phyloP scores from a whole-genome alignment of 2,888 invertebrate genomes.

The Abrostola tripartita region DNA sequence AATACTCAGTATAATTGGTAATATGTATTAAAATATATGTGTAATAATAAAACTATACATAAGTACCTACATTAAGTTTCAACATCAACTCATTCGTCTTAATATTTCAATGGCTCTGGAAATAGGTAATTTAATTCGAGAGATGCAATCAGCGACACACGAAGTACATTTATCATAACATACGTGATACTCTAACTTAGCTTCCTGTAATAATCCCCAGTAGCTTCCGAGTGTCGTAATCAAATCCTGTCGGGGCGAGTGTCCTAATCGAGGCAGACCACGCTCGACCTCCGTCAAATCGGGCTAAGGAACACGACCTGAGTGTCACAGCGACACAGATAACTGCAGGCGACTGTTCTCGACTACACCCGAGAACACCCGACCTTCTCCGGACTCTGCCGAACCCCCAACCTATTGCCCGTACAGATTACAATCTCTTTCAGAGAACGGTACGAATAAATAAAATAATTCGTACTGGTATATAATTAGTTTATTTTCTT shows the following conservation, averaged over 20 bases:
- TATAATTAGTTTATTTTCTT: slow-evolving; percentile 55
- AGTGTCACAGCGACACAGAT: slow-evolving; percentile 72
- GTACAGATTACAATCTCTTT: slow-evolving; percentile 11
- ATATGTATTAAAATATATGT: background rate
- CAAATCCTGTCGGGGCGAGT: slow-evolving; percentile 75
- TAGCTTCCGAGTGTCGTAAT: slow-evolving; percentile 72
- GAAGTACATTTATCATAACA: slow-evolving; percentile 51
- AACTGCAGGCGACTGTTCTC: slow-evolving; percentile 59
- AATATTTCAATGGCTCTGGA: slow-evolving; percentile 30
- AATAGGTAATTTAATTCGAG: slow-evolving; percentile 32
- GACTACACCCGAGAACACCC: slow-evolving; percentile 32
- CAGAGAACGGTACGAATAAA: slow-evolving; percentile 14
- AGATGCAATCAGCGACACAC: slow-evolving; percentile 47
- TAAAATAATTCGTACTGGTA: slow-evolving; percentile 32
- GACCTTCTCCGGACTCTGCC: slow-evolving; percentile 18
- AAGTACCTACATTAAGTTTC: too few species aligned
- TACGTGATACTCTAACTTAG: slow-evolving; percentile 53
- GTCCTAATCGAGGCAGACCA: slow-evolving; percentile 79
- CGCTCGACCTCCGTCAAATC: slow-evolving; percentile 83
- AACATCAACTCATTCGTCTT: slow-evolving; percentile 13
- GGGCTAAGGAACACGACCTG: slow-evolving; percentile 74
- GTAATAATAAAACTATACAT: too few species aligned
- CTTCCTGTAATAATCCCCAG: slow-evolving; percentile 63
- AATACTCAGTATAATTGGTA: too few species aligned
- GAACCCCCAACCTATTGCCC: slow-evolving; percentile 14